Evolutionary conservation across 1,140 invertebrate genomes (phyloP).

Genomic region (Ephestia elutella): DNA sequence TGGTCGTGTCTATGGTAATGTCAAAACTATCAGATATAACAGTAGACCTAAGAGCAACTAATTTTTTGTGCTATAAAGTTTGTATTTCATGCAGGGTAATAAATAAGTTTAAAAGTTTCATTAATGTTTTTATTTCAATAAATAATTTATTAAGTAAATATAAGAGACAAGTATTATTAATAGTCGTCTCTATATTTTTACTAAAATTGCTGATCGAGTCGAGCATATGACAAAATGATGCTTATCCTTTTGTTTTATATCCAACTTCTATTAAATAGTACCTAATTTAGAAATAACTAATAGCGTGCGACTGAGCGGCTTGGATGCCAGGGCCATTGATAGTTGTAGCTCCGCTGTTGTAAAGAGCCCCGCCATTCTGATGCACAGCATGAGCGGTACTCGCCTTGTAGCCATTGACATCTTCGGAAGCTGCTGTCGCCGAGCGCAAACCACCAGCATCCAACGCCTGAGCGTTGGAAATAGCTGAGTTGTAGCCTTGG

Average conservation of each 20-base stretch:
- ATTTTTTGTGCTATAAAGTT: too few species aligned
- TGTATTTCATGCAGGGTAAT: constrained; percentile 12
- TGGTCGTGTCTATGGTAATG: constrained; percentile 36
- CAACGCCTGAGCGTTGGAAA: constrained; percentile 21
- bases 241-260: too few species aligned
- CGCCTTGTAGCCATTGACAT: constrained; percentile 35
- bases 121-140: neutral
- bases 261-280: too few species aligned
- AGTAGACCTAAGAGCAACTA: constrained; percentile 14
- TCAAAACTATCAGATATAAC: constrained; percentile 29
- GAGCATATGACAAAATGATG: too few species aligned
- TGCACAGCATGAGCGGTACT: constrained; percentile 46
- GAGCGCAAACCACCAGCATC: constrained; percentile 27
- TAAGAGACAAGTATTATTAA: neutral
- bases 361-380: constrained; percentile 30
- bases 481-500: constrained; percentile 34
- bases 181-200: constrained; percentile 2
- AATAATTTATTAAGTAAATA: neutral
- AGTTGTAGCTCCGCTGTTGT: constrained; percentile 49
- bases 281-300: constrained; percentile 11
- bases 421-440: constrained; percentile 38
- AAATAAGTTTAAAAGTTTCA: neutral
- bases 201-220: too few species aligned
- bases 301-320: constrained; percentile 45
- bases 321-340: constrained; percentile 56